Evolutionary conservation across 2,888 invertebrate genomes (phyloP), one percentile per base, ranked within the genome.

Genomic region (Meiosimyza decipiens): DNA sequence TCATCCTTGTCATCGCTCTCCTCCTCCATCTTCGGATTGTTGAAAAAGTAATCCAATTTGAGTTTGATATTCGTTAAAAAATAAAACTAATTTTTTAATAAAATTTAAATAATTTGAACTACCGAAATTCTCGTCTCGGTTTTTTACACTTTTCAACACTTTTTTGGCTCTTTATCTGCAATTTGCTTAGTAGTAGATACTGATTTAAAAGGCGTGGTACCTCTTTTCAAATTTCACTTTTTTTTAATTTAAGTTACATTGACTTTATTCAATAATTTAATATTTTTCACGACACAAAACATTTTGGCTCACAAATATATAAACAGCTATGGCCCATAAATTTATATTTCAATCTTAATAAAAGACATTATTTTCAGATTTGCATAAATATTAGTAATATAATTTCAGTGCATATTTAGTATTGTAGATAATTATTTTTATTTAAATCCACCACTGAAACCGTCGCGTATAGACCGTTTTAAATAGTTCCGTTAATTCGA

Each of bases 1-100:
- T 93, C 93, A 87, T 95, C 95, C 87, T 94, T 94, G 81, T 95
- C 94, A 82, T 95, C 94, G 67, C 91, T 92, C 79, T 94, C 94
- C 85, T 95, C 94, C 73, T 94, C 94, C 93, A 94, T 93, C 71
- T 82, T 83, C 71, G 79, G 77, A 73, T 79, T 76, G 76, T 79
- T 77, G 76, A 74, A 78, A 75, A 75, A 74, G 71, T 80, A 82
- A 79, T 82, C 82, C 82, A 77, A 78, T 76, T 64, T 74, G 68
- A 73, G 47, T 71, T 74, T 62, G 54, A 69, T 52, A 64, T 65
- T 52, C 2, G 40, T 40, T 40, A 9, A 40, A 40, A 40, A 40
- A 40, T 40, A 40, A 40, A 40, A 40, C 4, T 4, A 40, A 40
- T 7, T 40, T 40, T 40, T 40, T 40, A 40, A 7, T 9, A 40